Conservation (phyloP, 1,140 invertebrate species). For the Diachasma alloeum region DNA sequence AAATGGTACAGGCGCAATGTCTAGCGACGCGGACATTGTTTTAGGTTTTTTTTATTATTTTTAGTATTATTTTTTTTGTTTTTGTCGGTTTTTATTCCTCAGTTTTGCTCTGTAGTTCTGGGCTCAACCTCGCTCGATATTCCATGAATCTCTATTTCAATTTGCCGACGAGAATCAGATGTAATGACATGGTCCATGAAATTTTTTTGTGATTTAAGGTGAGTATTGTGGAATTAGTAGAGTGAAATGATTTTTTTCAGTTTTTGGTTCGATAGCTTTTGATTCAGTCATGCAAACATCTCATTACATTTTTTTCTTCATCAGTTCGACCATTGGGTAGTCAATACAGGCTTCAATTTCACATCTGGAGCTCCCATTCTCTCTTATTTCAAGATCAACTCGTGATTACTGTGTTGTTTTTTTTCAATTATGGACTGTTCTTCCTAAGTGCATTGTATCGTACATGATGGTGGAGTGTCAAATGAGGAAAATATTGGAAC, state of each 20-base stretch:
- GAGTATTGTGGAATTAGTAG: not conserved
- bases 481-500: not conserved
- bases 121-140: slow-evolving; percentile 19
- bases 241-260: not conserved
- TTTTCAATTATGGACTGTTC: not conserved
- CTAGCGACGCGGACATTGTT: slow-evolving; percentile 57
- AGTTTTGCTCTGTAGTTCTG: not conserved
- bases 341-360: no score
- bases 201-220: not conserved
- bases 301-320: not conserved
- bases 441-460: not conserved
- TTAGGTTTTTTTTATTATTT: slow-evolving; percentile 33
- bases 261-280: not conserved
- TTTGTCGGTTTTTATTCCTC: not conserved
- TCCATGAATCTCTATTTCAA: slow-evolving; percentile 12
- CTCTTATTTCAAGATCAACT: no score
- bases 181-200: not conserved
- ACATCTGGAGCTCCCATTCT: not conserved
- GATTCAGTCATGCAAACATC: not conserved
- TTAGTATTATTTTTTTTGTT: slow-evolving; percentile 22
- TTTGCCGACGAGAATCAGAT: not conserved
- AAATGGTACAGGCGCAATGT: slow-evolving; percentile 64
- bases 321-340: no score
- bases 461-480: not conserved
- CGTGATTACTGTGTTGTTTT: no score